Conservation (phyloP, 2,113 vertebrate species). For the Onychostoma macrolepis region DNA sequence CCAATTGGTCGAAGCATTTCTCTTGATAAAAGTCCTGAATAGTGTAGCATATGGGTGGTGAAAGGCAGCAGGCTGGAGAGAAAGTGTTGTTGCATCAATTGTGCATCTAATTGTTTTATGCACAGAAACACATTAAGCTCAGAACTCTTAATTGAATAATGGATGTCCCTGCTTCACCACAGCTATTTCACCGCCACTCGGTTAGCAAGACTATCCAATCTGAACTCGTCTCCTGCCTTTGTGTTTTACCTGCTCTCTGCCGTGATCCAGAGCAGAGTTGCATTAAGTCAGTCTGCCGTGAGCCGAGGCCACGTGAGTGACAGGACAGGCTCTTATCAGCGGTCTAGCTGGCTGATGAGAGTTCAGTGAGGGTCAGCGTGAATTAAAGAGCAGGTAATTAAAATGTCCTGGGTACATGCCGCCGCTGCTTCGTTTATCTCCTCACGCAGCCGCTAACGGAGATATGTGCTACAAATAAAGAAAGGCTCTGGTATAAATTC, state of each 20-base stretch:
- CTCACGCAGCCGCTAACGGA: slow-evolving; percentile 44
- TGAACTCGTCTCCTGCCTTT: neutral
- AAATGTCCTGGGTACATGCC: slow-evolving; percentile 74
- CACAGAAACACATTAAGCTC: slow-evolving; percentile 22
- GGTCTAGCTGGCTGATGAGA: slow-evolving; percentile 69
- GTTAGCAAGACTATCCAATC: slow-evolving; percentile 4
- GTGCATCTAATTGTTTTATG: slow-evolving; percentile 34
- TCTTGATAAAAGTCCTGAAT: slow-evolving; percentile 6
- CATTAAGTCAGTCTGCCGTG: slow-evolving; percentile 59
- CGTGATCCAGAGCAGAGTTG: neutral
- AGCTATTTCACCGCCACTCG: neutral
- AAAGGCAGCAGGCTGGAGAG: neutral
- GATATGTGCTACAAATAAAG: slow-evolving; percentile 53
- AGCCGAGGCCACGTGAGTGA: slow-evolving; percentile 68
- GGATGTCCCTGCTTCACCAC: neutral
- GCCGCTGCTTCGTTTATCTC: slow-evolving; percentile 64
- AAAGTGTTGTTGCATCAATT: slow-evolving; percentile 11
- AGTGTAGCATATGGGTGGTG: slow-evolving; percentile 16
- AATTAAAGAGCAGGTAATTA: slow-evolving; percentile 80
- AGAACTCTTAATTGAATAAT: slow-evolving; percentile 37
- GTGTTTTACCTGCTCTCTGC: slow-evolving; percentile 11
- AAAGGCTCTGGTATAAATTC: slow-evolving; percentile 39
- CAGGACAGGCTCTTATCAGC: slow-evolving; percentile 76
- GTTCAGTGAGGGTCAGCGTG: slow-evolving; percentile 75
- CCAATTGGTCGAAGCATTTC: neutral